These are phyloP conservation scores for Microctonus aethiopoides DNA, from an alignment of 2,888 invertebrate species.

Conservation along the genomic window DNA sequence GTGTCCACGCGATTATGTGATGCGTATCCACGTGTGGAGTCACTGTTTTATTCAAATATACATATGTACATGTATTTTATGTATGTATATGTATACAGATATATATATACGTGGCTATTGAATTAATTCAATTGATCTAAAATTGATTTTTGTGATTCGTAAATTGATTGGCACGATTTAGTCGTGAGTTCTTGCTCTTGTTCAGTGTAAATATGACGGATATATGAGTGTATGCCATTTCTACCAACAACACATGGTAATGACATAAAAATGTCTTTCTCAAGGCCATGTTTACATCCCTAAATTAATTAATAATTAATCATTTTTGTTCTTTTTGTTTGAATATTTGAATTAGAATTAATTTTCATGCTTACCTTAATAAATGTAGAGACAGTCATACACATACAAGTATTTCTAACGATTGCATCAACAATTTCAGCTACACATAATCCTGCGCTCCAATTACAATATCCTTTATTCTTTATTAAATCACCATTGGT, in stretches of 20 bases:
- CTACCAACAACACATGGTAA: slow-evolving; percentile 69
- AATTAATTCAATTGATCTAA: slow-evolving; percentile 50
- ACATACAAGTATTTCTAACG: slow-evolving; percentile 66
- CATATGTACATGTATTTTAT: too few species aligned
- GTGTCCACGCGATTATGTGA: slow-evolving; percentile 5
- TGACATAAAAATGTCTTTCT: slow-evolving; percentile 71
- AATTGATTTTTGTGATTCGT: slow-evolving; percentile 54
- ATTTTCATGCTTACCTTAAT: slow-evolving; percentile 69
- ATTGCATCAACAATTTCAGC: slow-evolving; percentile 67
- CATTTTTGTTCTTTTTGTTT: neutral
- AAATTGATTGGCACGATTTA: slow-evolving; percentile 55
- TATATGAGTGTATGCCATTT: slow-evolving; percentile 57
- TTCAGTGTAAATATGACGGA: slow-evolving; percentile 55
- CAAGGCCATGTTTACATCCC: slow-evolving; percentile 68
- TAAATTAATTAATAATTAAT: slow-evolving; percentile 34
- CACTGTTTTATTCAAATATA: neutral
- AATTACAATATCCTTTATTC: slow-evolving; percentile 70
- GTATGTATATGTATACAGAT: neutral
- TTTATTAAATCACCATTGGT: slow-evolving; percentile 68
- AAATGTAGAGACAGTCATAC: slow-evolving; percentile 68
- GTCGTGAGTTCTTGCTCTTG: slow-evolving; percentile 56
- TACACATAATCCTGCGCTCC: slow-evolving; percentile 70
- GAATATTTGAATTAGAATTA: too few species aligned
- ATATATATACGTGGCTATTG: neutral
- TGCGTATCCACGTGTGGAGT: neutral